These are phyloP conservation scores for Drosophila meridionalis DNA, from an alignment of 2,888 invertebrate genomes.

Conservation along the genomic window DNA sequence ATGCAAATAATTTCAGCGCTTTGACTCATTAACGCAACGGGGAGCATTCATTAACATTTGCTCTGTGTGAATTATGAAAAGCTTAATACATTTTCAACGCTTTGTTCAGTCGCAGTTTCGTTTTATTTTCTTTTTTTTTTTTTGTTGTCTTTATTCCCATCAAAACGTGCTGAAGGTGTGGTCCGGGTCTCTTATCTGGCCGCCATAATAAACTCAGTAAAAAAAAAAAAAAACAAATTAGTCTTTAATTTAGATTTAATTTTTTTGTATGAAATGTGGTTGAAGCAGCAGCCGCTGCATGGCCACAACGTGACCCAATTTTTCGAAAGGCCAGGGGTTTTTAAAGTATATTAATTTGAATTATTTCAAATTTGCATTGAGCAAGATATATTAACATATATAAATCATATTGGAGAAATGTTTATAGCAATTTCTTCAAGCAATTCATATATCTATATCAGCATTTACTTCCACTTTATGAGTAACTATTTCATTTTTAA, in stretches of 20 bases:
- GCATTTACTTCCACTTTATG: not conserved
- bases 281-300: constrained; percentile 15
- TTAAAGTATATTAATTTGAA: not conserved
- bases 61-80: constrained; percentile 59
- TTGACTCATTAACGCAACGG: constrained; percentile 76
- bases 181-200: constrained; percentile 37
- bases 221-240: constrained; percentile 45
- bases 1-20: constrained; percentile 79
- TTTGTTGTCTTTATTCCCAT: constrained; percentile 11
- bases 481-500: not conserved
- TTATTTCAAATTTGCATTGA: constrained; percentile 6
- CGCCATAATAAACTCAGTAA: constrained; percentile 34
- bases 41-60: constrained; percentile 73
- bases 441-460: not conserved
- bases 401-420: not conserved
- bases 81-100: constrained; percentile 52
- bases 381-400: not conserved
- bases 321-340: constrained; percentile 19
- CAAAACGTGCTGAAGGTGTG: constrained; percentile 56
- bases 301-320: constrained; percentile 53
- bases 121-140: constrained; percentile 3
- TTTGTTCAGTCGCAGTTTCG: constrained; percentile 43
- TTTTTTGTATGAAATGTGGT: constrained; percentile 41
- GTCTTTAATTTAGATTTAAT: constrained; percentile 27
- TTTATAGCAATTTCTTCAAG: too few relatives aligned